These are phyloP conservation scores for Macrosteles quadrilineatus DNA, from an alignment of 1,140 invertebrate genomes.

Conservation along the genomic window DNA sequence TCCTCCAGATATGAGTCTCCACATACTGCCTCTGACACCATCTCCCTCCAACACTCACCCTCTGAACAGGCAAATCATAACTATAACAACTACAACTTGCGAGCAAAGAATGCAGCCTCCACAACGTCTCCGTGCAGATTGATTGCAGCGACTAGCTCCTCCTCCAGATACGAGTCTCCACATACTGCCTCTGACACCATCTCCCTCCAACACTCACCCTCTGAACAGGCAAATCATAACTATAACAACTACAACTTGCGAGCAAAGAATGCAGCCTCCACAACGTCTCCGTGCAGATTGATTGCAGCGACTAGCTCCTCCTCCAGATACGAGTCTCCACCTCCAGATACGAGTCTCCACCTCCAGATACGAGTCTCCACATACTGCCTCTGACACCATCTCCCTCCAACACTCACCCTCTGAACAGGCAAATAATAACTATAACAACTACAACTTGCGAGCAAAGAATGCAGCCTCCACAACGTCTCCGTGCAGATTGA, in stretches of 20 bases:
- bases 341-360: slow-evolving; percentile 65
- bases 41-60: slow-evolving; percentile 64
- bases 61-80: slow-evolving; percentile 49
- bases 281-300: slow-evolving; percentile 53
- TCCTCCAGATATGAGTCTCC: slow-evolving; percentile 55
- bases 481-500: too few species aligned
- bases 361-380: too few species aligned
- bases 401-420: too few species aligned
- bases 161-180: slow-evolving; percentile 55
- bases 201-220: slow-evolving; percentile 63
- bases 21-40: slow-evolving; percentile 63
- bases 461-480: too few species aligned
- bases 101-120: too few species aligned
- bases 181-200: slow-evolving; percentile 65
- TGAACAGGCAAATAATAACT: too few species aligned
- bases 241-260: too few species aligned
- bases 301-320: slow-evolving; percentile 56
- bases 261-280: too few species aligned
- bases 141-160: slow-evolving; percentile 56
- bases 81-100: too few species aligned
- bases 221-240: slow-evolving; percentile 47
- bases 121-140: slow-evolving; percentile 54
- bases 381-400: too few species aligned
- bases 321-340: slow-evolving; percentile 55
- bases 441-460: too few species aligned